These are phyloP conservation scores for Brachystomella parvula DNA, from an alignment of 1,140 invertebrate genomes.

Conservation along the genomic window DNA sequence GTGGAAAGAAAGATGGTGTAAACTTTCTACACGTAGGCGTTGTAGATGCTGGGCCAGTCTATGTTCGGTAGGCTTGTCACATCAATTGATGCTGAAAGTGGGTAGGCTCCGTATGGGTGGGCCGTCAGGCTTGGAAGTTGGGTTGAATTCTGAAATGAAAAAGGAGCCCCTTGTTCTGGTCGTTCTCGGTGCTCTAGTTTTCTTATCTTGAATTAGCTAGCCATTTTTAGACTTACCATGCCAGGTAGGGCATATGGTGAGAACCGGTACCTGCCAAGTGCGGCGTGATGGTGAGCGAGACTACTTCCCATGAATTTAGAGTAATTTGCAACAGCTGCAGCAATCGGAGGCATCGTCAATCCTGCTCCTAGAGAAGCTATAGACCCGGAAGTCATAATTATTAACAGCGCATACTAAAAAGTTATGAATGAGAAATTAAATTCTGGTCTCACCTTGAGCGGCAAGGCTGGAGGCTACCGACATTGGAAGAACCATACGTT, in stretches of 20 bases:
- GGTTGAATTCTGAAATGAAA: slow-evolving; percentile 11
- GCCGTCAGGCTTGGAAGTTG: slow-evolving; percentile 34
- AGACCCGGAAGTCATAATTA: slow-evolving; percentile 6
- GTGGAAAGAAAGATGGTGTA: slow-evolving; percentile 18
- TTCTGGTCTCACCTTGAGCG: slow-evolving; percentile 30
- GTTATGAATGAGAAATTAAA: not conserved
- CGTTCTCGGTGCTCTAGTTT: not conserved
- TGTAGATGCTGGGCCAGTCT: slow-evolving; percentile 38
- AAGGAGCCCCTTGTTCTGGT: not conserved
- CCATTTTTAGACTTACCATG: slow-evolving; percentile 26
- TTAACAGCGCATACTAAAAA: not conserved
- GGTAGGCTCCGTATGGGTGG: slow-evolving; percentile 32
- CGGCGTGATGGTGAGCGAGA: slow-evolving; percentile 45
- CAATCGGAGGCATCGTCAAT: slow-evolving; percentile 51
- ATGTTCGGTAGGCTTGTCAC: slow-evolving; percentile 36
- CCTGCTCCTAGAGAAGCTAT: slow-evolving; percentile 41
- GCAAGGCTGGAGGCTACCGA: slow-evolving; percentile 35
- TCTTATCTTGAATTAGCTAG: not conserved
- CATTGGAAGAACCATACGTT: slow-evolving; percentile 53
- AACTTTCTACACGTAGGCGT: slow-evolving; percentile 37
- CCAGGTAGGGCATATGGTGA: slow-evolving; percentile 59
- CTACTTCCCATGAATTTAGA: slow-evolving; percentile 58
- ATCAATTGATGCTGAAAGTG: slow-evolving; percentile 36
- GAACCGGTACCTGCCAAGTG: slow-evolving; percentile 62
- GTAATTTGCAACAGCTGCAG: slow-evolving; percentile 55